A percentile compares a stretch with the other conserved stretches of the same genome.
Conservation (phyloP, 2,113 vertebrate genomes). For the cat (Felis catus) region DNA sequence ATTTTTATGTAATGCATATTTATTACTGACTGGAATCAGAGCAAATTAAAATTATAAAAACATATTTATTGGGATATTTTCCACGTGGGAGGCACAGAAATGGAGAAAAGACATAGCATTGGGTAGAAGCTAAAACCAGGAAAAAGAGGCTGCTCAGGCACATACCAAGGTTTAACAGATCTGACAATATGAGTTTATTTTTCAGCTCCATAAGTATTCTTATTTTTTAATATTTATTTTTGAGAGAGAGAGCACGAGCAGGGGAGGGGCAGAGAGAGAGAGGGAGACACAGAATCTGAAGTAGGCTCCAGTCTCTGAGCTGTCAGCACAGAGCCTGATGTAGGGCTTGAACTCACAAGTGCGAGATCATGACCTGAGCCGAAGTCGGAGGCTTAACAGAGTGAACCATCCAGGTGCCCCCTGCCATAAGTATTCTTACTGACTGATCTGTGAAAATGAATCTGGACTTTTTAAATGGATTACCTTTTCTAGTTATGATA, state of each 20-base stretch:
- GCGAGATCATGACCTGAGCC: too few species aligned
- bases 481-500: neutral
- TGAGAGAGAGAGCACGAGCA: too few species aligned
- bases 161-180: neutral
- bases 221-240: neutral
- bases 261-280: too few species aligned
- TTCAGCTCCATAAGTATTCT: neutral
- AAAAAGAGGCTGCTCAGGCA: neutral
- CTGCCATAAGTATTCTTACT: neutral
- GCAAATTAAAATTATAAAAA: neutral
- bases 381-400: too few species aligned
- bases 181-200: neutral
- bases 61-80: neutral
- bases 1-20: neutral
- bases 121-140: neutral
- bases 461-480: neutral
- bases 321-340: too few species aligned
- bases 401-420: too few species aligned
- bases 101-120: neutral
- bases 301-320: too few species aligned
- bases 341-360: too few species aligned
- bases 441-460: neutral
- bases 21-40: conserved; percentile 12
- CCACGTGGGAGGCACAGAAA: neutral
- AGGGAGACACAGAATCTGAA: too few species aligned